Evolutionary conservation across 2,797 vertebrate species (phyloP).

Genomic region (Morelia viridis): DNA sequence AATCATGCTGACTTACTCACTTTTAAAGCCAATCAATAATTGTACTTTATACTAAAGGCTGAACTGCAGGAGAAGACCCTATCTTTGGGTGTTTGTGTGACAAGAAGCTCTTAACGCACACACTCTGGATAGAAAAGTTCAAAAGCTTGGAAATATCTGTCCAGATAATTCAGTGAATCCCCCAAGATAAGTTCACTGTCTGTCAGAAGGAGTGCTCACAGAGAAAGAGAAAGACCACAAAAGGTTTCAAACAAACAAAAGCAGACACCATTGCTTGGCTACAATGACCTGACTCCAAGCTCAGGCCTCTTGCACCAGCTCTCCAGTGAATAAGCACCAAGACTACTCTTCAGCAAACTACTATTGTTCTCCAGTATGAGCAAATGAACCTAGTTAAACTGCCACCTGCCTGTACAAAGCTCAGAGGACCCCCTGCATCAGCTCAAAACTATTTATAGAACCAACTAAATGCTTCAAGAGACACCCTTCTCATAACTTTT

Average conservation of each 20-base stretch:
- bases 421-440: rapidly evolving
- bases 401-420: conserved; percentile 35
- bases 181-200: not conserved
- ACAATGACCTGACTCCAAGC: not conserved
- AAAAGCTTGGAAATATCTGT: rapidly evolving
- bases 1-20: not conserved
- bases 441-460: not conserved
- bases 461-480: not conserved
- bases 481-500: not conserved
- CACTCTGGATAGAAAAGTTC: not conserved
- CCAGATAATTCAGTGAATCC: not conserved
- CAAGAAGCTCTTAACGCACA: not conserved
- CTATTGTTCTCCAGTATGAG: conserved; percentile 1
- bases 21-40: not conserved
- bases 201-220: not conserved
- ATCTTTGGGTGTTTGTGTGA: rapidly evolving
- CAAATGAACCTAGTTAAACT: rapidly evolving
- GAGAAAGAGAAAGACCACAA: not conserved
- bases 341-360: rapidly evolving
- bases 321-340: not conserved
- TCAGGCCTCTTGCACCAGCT: not conserved
- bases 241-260: conserved; percentile 11
- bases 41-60: not conserved
- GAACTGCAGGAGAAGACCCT: not conserved
- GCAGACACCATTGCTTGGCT: not conserved